Percentiles rank a stretch among this genome's conserved stretches.
Evolutionary conservation across 2,888 invertebrate species (phyloP).

Genomic region (Tetropium fuscum): DNA sequence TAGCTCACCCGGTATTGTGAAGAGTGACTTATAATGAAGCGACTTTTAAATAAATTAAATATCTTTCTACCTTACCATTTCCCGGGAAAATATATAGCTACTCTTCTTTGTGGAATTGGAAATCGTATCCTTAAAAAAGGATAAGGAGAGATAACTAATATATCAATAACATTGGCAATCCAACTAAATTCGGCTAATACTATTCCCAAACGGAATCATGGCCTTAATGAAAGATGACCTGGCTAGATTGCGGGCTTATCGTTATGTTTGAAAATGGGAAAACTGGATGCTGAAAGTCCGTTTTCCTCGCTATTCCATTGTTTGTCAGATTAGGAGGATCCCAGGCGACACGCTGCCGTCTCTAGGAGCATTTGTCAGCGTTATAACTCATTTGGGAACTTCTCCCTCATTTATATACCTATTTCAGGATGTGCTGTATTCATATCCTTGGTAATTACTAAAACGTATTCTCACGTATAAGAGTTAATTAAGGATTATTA

Average conservation of each 20-base stretch:
- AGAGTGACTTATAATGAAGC: no score
- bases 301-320: conserved; percentile 61
- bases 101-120: neutral
- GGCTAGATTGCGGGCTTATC: conserved; percentile 60
- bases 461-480: no score
- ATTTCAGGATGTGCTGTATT: no score
- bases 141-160: conserved; percentile 31
- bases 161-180: conserved; percentile 40
- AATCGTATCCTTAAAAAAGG: neutral
- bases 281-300: conserved; percentile 58
- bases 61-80: no score
- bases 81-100: neutral
- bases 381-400: conserved; percentile 14
- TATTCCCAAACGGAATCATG: conserved; percentile 48
- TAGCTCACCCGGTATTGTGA: no score
- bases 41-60: no score
- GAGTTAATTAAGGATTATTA: no score
- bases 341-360: conserved; percentile 42
- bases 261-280: conserved; percentile 58
- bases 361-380: conserved; percentile 36
- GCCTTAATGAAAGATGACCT: conserved; percentile 60
- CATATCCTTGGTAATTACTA: no score
- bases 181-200: conserved; percentile 42
- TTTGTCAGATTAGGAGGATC: conserved; percentile 59
- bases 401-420: neutral